Conservation (phyloP, 2,888 invertebrate genomes). For the Pyrgus malvae region DNA sequence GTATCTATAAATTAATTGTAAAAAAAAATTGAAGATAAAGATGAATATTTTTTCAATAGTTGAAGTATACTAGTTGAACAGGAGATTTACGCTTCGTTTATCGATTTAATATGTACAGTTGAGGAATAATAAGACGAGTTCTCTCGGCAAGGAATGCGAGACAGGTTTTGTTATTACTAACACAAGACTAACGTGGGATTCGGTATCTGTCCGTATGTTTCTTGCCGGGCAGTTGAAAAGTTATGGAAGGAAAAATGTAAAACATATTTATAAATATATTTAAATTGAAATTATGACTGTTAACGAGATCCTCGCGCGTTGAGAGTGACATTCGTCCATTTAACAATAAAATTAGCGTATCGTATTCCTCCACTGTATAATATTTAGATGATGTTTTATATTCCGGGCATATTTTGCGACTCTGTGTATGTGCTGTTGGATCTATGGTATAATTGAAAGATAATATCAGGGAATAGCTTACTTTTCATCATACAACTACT, state of each 20-base stretch:
- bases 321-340: slow-evolving; percentile 66
- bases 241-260: neutral
- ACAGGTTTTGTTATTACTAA: neutral
- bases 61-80: slow-evolving; percentile 47
- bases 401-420: slow-evolving; percentile 55
- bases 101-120: slow-evolving; percentile 58
- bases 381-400: slow-evolving; percentile 57
- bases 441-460: slow-evolving; percentile 20
- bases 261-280: slow-evolving; percentile 20
- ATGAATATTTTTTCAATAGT: slow-evolving; percentile 64
- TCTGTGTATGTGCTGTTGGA: slow-evolving; percentile 36
- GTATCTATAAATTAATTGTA: slow-evolving; percentile 34
- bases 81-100: slow-evolving; percentile 55
- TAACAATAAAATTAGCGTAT: slow-evolving; percentile 54
- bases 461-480: neutral
- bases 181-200: neutral
- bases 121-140: slow-evolving; percentile 49
- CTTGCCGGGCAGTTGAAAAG: slow-evolving; percentile 4
- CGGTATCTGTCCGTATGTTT: slow-evolving; percentile 2
- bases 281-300: slow-evolving; percentile 28
- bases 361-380: slow-evolving; percentile 77
- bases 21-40: slow-evolving; percentile 42
- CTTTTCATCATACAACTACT: too few species aligned
- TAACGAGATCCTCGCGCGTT: slow-evolving; percentile 17
- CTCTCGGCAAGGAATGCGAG: neutral